Conservation (phyloP, 2,888 invertebrate species). For the Azorinus chamasolen region DNA sequence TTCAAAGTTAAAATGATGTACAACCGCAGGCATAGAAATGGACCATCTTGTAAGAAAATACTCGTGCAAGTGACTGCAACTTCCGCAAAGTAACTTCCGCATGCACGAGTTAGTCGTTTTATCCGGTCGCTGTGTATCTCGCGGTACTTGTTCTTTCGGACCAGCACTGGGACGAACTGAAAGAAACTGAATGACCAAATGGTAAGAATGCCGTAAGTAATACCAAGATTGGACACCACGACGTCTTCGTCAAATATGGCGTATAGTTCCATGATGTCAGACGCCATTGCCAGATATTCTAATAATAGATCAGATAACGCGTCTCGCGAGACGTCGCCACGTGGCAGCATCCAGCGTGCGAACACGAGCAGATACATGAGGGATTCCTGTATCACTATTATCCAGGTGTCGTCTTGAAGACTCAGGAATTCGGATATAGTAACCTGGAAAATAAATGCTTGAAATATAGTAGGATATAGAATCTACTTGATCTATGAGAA, state of each 20-base stretch:
- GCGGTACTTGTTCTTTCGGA: constrained; percentile 35
- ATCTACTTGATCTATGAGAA: no score
- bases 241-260: constrained; percentile 71
- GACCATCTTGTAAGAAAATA: constrained; percentile 71
- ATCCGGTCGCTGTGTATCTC: constrained; percentile 26
- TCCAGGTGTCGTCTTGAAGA: constrained; percentile 60
- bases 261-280: constrained; percentile 76
- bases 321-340: constrained; percentile 77
- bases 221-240: constrained; percentile 74
- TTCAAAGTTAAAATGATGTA: constrained; percentile 94
- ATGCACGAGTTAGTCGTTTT: constrained; percentile 26
- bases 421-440: constrained; percentile 25
- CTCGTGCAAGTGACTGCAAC: constrained; percentile 49
- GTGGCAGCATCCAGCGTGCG: constrained; percentile 63
- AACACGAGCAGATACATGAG: constrained; percentile 63
- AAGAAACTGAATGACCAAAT: constrained; percentile 83
- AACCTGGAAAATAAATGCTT: background rate
- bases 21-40: constrained; percentile 86
- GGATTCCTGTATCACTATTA: constrained; percentile 64
- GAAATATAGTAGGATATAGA: no score
- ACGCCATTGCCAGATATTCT: constrained; percentile 84
- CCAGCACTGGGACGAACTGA: constrained; percentile 82
- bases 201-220: constrained; percentile 78
- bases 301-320: constrained; percentile 81
- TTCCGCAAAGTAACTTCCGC: constrained; percentile 53